Base-by-base conservation (phyloP, 2,113 vertebrate genomes). In the Cololabis saira region DNA sequence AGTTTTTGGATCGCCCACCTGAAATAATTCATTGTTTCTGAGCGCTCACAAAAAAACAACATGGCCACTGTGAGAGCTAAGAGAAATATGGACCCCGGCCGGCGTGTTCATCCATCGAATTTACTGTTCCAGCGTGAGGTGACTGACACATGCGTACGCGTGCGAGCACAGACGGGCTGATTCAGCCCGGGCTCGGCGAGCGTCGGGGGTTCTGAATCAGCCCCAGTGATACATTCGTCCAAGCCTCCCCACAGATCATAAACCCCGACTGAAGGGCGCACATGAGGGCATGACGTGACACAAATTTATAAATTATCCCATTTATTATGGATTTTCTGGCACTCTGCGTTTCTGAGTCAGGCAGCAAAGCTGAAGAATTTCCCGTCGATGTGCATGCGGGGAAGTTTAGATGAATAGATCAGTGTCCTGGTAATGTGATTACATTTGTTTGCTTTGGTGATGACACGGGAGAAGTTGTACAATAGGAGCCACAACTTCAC, bases 21-120 rank as follows among this genome's bases (percentile, higher is more conserved):
- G 78, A 91, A 92, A 92, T 91, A 84, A 88, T 91, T 89, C 85
- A 91, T 90, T 91, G 87, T 90, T 90, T 92, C 74, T 78, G 78
- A 82, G 85, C 56, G 80, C 75, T 72, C 82, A 52, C 61, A 74
- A 88, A 74, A 88, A 81, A 78, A 83, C 75, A 87, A 90, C 83
- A 83, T 41, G 75, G 76, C 77, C 82, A 81, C 72, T 83, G 83
- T 80, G 82, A 85, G 61, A 61, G 84, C 74, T 74, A 89, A 87
- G 64, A 82, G 68, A 91, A 92, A 88, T 87, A 89, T 83, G 78
- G 85, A 88, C 71, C n/a, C n/a, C n/a, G n/a, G n/a, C 79, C 67
- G 61, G 67, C 80, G 79, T 82, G 87, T 90, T 84, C 78, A 84
- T 86, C 90, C 85, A 81, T 82, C 47, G 67, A 57, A 75, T 90